These are phyloP conservation scores for Porites rus DNA, from an alignment of 92 coral and sea anemone genomes.

Conservation along the genomic window DNA sequence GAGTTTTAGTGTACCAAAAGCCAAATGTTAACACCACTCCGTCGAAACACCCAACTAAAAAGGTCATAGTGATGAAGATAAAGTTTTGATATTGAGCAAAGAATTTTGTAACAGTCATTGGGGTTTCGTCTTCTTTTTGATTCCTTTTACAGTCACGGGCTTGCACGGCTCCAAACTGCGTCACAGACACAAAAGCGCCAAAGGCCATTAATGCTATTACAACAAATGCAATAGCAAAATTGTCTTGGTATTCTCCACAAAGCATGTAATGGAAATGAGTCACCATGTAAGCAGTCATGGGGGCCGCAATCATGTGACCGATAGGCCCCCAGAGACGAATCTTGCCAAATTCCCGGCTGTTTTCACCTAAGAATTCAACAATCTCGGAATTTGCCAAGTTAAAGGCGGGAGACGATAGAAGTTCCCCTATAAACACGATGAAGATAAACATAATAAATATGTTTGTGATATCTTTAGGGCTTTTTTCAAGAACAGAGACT, in stretches of 20 bases:
- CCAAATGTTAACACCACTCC: conserved; percentile 47
- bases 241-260: conserved; percentile 54
- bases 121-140: background rate
- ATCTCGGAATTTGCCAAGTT: conserved; percentile 44
- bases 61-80: conserved; percentile 28
- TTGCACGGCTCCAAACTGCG: conserved; percentile 8
- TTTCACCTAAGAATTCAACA: conserved; percentile 48
- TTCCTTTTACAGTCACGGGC: background rate
- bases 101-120: background rate
- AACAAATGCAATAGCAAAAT: conserved; percentile 26
- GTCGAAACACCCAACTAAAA: conserved; percentile 37
- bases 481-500: background rate
- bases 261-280: conserved; percentile 32
- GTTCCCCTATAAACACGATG: conserved; percentile 35
- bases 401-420: conserved; percentile 38
- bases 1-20: conserved; percentile 42
- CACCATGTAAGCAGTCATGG: conserved; percentile 3
- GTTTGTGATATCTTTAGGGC: conserved; percentile 5
- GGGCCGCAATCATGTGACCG: conserved; percentile 38
- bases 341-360: conserved; percentile 27
- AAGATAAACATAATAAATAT: conserved; percentile 30
- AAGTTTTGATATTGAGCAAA: conserved; percentile 41
- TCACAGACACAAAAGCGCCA: conserved; percentile 15
- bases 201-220: conserved; percentile 24
- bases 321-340: conserved; percentile 45